Evolutionary conservation across 1,140 invertebrate species (phyloP).

Genomic region (Drosophila albomicans): DNA sequence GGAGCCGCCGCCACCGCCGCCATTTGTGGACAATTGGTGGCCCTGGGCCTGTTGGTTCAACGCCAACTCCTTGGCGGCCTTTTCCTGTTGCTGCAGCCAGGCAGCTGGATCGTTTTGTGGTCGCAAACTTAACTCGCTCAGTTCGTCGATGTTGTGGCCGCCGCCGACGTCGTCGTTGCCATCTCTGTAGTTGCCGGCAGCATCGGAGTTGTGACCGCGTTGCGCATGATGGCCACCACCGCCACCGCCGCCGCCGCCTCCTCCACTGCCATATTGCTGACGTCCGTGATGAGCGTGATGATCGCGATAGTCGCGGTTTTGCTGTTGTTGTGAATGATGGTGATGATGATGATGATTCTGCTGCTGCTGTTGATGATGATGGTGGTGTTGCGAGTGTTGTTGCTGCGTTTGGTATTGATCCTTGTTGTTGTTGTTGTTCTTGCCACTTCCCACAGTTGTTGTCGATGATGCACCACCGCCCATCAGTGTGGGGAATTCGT

Average conservation of each 20-base stretch:
- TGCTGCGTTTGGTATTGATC: slow-evolving; percentile 63
- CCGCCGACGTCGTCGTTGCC: slow-evolving; percentile 70
- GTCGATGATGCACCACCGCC: slow-evolving; percentile 63
- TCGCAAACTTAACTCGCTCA: slow-evolving; percentile 78
- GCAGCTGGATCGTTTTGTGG: slow-evolving; percentile 82
- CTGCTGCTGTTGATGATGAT: slow-evolving; percentile 66
- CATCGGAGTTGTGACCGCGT: slow-evolving; percentile 48
- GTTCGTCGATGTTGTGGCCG: slow-evolving; percentile 49
- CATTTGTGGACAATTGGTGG: slow-evolving; percentile 68
- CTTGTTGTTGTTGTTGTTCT: slow-evolving; percentile 43
- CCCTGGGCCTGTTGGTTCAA: slow-evolving; percentile 85
- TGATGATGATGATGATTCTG: slow-evolving; percentile 58
- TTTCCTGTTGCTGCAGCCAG: slow-evolving; percentile 83
- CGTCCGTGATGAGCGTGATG: slow-evolving; percentile 60
- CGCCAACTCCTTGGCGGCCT: slow-evolving; percentile 83
- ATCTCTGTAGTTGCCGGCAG: slow-evolving; percentile 65
- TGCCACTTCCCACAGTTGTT: slow-evolving; percentile 53
- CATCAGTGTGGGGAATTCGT: slow-evolving; percentile 92
- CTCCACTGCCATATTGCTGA: slow-evolving; percentile 58
- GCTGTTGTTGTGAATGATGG: slow-evolving; percentile 68
- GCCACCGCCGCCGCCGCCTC: slow-evolving; percentile 14
- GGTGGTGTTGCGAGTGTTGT: slow-evolving; percentile 61
- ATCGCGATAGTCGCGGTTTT: slow-evolving; percentile 70
- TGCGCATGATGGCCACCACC: slow-evolving; percentile 53
- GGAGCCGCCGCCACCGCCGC: slow-evolving; percentile 37